A percentile compares a stretch with the other conserved stretches of the same genome.
phyloP scores from a whole-genome alignment of 2,113 vertebrate species.

The Tragelaphus imberbis region DNA sequence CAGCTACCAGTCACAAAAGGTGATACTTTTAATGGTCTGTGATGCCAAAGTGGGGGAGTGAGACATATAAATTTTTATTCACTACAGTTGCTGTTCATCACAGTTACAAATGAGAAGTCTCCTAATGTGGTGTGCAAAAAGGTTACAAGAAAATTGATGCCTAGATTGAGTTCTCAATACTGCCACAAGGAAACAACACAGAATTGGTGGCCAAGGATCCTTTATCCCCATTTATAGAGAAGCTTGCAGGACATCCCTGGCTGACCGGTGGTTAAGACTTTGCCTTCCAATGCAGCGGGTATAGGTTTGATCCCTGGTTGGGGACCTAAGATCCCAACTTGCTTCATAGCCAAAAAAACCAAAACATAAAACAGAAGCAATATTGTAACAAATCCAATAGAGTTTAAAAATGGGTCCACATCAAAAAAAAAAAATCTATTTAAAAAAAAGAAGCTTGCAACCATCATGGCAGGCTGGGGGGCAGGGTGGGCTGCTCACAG shows the following conservation, averaged over 20 bases:
- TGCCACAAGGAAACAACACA: not conserved
- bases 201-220: not conserved
- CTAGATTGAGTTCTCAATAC: not conserved
- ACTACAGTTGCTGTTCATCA: not conserved
- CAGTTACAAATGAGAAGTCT: not conserved
- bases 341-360: not conserved
- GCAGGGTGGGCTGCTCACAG: not conserved
- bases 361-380: not conserved
- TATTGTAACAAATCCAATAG: not conserved
- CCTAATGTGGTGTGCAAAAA: not conserved
- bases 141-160: not conserved
- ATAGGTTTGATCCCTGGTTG: not conserved
- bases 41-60: fast-evolving
- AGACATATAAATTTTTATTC: not conserved
- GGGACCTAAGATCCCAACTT: not conserved
- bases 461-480: too few relatives aligned
- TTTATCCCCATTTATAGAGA: not conserved
- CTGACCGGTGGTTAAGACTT: not conserved
- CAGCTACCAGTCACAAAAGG: not conserved
- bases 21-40: not conserved
- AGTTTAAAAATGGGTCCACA: not conserved
- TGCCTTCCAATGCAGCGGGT: not conserved
- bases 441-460: not conserved
- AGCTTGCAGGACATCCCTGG: not conserved
- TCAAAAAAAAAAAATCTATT: not conserved